Evolutionary conservation across 2,113 vertebrate genomes (phyloP), one percentile per base, ranked within the genome.

Genomic region (Asarcornis scutulata): DNA sequence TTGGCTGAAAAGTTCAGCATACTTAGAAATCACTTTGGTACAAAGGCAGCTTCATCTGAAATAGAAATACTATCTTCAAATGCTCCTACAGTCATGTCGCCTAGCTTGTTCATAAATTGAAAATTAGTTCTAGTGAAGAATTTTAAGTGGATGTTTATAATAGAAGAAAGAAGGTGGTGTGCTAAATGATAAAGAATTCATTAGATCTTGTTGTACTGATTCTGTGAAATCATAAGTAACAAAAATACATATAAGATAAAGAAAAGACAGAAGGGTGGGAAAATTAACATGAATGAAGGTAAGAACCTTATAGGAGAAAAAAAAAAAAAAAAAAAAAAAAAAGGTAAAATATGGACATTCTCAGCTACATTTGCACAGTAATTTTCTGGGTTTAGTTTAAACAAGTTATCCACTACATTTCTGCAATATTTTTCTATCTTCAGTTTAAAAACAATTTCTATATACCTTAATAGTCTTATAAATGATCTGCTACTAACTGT

Each of bases 161-260:
- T 11, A 62, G 63, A 80, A 63, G 46, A 87, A 52, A 48, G 27
- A 42, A 83, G 5, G 6, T 66, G 23, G 22, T 86, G 40, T 59
- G 36, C 42, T 72, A 75, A 50, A 48, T 60, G 29, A 67, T 91
- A 46, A 82, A 92, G n/a, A 85, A 89, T 87, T 82, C 20, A 36
- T 92, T 89, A 62, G 58, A 6, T 62, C 29, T 73, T 56, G 12
- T 55, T 86, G 38, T 72, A 40, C 81, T 60, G 31, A 72, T 46
- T 46, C 44, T 46, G 44, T 46, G 44, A 46, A 46, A 46, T 27
- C 1, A 0, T 27, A 71, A 80, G 75, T 42, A 55, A 68, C 17
- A 78, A 77, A 76, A 68, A 53, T 22, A 15, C 18, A 62, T 36
- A 34, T 63, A 86, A 26, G 32, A 42, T 21, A 53, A 40, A 73